Conservation (phyloP, 2,113 vertebrate genomes). For the Onychostoma macrolepis region DNA sequence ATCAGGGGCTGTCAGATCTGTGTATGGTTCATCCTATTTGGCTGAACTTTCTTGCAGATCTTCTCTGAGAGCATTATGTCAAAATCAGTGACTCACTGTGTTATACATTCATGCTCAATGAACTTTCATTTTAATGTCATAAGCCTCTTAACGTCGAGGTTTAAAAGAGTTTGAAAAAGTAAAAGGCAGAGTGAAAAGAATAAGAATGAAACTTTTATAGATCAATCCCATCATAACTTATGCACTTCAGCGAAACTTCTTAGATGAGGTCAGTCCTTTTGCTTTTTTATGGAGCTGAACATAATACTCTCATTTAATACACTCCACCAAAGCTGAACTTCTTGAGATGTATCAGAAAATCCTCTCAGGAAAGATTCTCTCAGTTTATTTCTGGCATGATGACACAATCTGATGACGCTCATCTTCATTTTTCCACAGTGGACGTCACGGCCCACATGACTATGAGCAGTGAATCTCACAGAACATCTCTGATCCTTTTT, state of each 20-base stretch:
- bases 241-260: neutral
- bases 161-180: neutral
- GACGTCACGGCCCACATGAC: neutral
- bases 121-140: conserved; percentile 14
- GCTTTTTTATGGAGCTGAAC: neutral
- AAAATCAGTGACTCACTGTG: neutral
- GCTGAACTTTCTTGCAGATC: neutral
- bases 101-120: neutral
- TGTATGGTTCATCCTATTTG: neutral
- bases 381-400: neutral
- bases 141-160: conserved; percentile 15
- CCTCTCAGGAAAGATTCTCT: neutral
- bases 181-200: neutral
- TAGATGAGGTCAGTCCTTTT: neutral
- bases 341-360: neutral
- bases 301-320: neutral
- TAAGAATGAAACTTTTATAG: neutral
- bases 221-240: neutral
- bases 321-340: neutral
- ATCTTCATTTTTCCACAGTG: neutral
- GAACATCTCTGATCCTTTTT: neutral
- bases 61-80: neutral
- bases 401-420: neutral
- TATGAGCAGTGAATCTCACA: neutral
- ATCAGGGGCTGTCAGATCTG: neutral